Percentiles rank a stretch among this genome's conserved stretches.
These are phyloP conservation scores for Tenualosa thibaudeaui DNA, from an alignment of 2,797 vertebrate species.

Conservation along the genomic window DNA sequence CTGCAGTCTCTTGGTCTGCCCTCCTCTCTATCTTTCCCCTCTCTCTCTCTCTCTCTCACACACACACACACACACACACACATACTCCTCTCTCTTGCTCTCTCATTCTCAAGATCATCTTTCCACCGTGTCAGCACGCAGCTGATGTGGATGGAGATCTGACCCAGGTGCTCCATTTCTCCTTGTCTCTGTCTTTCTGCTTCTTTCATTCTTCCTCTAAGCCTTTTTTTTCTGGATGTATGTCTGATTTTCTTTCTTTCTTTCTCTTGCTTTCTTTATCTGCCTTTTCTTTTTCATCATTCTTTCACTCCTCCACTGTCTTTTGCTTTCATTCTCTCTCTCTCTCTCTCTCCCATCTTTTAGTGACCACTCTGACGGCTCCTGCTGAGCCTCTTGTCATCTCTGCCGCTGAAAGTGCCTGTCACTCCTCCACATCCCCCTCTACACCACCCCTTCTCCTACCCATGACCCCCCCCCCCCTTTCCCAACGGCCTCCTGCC, in stretches of 20 bases:
- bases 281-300: slow-evolving; percentile 55
- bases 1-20: background rate
- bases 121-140: slow-evolving; percentile 23
- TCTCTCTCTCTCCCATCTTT: slow-evolving; percentile 48
- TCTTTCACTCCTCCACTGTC: slow-evolving; percentile 35
- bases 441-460: background rate
- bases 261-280: slow-evolving; percentile 45
- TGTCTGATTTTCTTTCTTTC: background rate
- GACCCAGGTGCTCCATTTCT: slow-evolving; percentile 32
- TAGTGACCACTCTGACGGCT: background rate
- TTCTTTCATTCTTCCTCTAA: slow-evolving; percentile 26
- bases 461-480: background rate
- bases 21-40: background rate
- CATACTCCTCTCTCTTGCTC: background rate
- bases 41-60: background rate
- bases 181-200: background rate
- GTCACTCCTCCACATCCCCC: background rate
- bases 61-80: background rate
- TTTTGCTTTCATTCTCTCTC: slow-evolving; percentile 20
- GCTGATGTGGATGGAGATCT: slow-evolving; percentile 27
- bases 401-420: slow-evolving; percentile 14
- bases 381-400: background rate
- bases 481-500: slow-evolving; percentile 3
- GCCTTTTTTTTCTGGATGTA: background rate
- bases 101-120: slow-evolving; percentile 29